Conservation (phyloP, 2,888 invertebrate genomes). For the Leptopilina myrica region DNA sequence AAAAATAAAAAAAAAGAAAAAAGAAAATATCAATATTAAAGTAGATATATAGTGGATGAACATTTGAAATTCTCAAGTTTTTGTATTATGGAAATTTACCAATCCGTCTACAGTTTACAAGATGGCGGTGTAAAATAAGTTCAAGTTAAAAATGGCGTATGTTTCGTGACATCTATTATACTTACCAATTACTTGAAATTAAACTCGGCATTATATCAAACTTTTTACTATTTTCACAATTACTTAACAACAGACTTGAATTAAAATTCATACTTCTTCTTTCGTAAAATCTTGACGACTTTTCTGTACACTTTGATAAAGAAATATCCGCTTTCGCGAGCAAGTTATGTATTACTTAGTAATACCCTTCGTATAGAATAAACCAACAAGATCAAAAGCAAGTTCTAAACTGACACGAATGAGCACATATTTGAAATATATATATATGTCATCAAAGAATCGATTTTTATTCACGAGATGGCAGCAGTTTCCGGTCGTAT, state of each 20-base stretch:
- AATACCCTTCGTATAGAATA: background rate
- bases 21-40: background rate
- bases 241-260: conserved; percentile 71
- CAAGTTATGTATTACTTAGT: background rate
- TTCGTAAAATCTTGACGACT: conserved; percentile 74
- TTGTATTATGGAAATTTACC: conserved; percentile 19
- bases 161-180: conserved; percentile 57
- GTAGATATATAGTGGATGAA: background rate
- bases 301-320: conserved; percentile 41
- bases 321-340: conserved; percentile 35
- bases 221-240: conserved; percentile 75
- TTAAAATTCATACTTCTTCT: conserved; percentile 75
- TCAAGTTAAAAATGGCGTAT: conserved; percentile 63
- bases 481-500: background rate
- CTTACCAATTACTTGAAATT: conserved; percentile 83
- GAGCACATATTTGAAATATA: background rate
- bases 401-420: conserved; percentile 4
- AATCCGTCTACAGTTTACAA: conserved; percentile 55
- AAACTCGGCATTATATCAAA: conserved; percentile 80
- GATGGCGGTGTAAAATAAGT: conserved; percentile 60
- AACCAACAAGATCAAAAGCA: conserved; percentile 18
- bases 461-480: conserved; percentile 7
- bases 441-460: background rate
- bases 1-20: too few species aligned
- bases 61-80: background rate